Base-by-base conservation (phyloP, 2,888 invertebrate species). In the Tinea semifulvella region DNA sequence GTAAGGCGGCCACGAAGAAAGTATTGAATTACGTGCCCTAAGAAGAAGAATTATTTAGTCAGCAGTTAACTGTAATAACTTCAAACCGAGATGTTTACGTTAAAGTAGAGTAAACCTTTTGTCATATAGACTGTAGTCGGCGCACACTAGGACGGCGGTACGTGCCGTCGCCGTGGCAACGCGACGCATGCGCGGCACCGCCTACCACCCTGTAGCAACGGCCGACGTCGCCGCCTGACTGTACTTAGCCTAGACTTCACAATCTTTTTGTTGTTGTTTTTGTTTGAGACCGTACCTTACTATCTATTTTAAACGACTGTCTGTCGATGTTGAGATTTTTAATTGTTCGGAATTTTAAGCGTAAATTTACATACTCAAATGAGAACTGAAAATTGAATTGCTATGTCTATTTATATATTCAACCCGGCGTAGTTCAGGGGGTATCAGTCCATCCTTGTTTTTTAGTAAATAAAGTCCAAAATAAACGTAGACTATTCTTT, bases 131-230 rank as follows among this genome's bases (percentile, higher is more conserved):
- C 43, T 43, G 31, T 55, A 50, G 44, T 48, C 45, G 57, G 61
- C 70, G 52, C 76, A 71, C 72, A 74, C 71, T 63, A 27, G 53
- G 48, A 46, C 50, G 52, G 49, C 49, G 61, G 66, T 82, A 84
- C 81, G 84, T 84, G 84, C 84, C 80, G 84, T 83, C 75, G 81
- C 79, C 84, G 81, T 84, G 83, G 82, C 80, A 84, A 83, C 81
- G 76, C 64, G 68, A 76, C 84, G 83, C 79, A 75, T 66, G 79
- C 79, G 79, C 74, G 75, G 72, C 79, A 63, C 74, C 82, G 77
- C 83, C 76, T 60, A 70, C 69, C 58, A 60, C 61, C 57, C 59
- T 58, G 63, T 47, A 48, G 54, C 54, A 48, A 53, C 53, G 60
- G 59, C 54, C 56, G 54, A 54, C 59, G 52, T 53, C 56, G 54